phyloP scores from a whole-genome alignment of 2,888 invertebrate genomes.

The Prenolepis imparis region DNA sequence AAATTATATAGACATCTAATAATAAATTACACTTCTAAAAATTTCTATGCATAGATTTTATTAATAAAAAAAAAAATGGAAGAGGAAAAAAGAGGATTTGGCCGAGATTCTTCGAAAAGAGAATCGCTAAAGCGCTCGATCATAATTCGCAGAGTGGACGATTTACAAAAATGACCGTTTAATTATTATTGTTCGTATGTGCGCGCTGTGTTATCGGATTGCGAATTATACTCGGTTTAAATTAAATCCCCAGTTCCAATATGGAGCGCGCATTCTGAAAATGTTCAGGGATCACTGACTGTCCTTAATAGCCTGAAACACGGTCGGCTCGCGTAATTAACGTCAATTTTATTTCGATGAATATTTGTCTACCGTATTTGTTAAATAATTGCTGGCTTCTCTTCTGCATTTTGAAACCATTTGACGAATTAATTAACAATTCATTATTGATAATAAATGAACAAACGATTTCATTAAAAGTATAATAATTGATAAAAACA shows the following conservation, averaged over 20 bases:
- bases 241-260: slow-evolving; percentile 47
- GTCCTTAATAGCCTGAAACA: slow-evolving; percentile 47
- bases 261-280: slow-evolving; percentile 41
- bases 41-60: neutral
- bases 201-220: slow-evolving; percentile 43
- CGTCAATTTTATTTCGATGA: slow-evolving; percentile 50
- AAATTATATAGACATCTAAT: neutral
- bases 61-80: neutral
- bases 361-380: slow-evolving; percentile 21
- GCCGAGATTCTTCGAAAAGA: neutral
- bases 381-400: slow-evolving; percentile 32
- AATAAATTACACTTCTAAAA: neutral
- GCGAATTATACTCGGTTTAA: slow-evolving; percentile 44
- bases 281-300: slow-evolving; percentile 52
- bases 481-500: slow-evolving; percentile 9
- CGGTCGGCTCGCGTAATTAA: slow-evolving; percentile 43
- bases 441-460: slow-evolving; percentile 24
- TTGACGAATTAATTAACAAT: slow-evolving; percentile 42
- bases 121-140: slow-evolving; percentile 3
- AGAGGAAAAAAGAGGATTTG: neutral
- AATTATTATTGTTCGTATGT: slow-evolving; percentile 42
- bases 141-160: slow-evolving; percentile 11
- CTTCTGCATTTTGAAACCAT: slow-evolving; percentile 8
- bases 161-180: slow-evolving; percentile 49
- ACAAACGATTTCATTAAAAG: neutral